Evolutionary conservation across 2,113 vertebrate genomes (phyloP), one percentile per base, ranked within the genome.

Genomic region (Oreotragus oreotragus): DNA sequence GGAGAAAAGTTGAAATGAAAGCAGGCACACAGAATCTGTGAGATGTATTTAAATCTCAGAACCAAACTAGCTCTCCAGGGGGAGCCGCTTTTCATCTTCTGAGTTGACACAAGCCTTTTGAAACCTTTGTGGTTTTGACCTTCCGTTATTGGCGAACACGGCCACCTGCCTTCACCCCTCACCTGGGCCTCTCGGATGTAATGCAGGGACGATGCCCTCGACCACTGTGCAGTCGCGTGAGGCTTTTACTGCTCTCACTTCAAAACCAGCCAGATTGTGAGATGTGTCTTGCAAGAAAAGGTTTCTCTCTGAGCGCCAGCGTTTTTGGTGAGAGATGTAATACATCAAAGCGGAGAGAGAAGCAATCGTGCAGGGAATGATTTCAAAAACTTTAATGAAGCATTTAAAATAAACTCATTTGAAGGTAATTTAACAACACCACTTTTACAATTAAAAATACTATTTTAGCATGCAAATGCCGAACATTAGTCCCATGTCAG

Each of bases 361-460:
- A 80, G 91, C 77, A 98, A 98, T 98, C 47, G 4, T 98, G 97
- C 96, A 98, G 90, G 89, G 98, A 98, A 96, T 93, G 96, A 97
- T 98, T 98, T 98, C 90, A 96, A 98, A 98, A 98, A 98, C 81
- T 97, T 98, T 98, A 99, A 99, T 98, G 98, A 98, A 98, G 96
- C 97, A 0, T 98, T 98, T 98, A 98, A 99, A 99, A 99, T 98
- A 99, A 99, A 99, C 98, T 98, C 98, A 98, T 98, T 98, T 98
- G 98, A 98, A 98, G 97, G 98, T 99, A 98, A 99, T 98, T 99
- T 98, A 98, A 97, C 97, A 97, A 93, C 97, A 98, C 85, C 96
- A 98, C 93, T 98, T 98, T 98, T 98, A 98, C 98, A 99, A 99
- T 98, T 99, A 99, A 99, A 98, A 98, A 97, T 98, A 98, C 95